A percentile compares a stretch with the other conserved stretches of the same genome.
Evolutionary conservation across 2,888 invertebrate genomes (phyloP).

Genomic region (Drosophila fungiperda): DNA sequence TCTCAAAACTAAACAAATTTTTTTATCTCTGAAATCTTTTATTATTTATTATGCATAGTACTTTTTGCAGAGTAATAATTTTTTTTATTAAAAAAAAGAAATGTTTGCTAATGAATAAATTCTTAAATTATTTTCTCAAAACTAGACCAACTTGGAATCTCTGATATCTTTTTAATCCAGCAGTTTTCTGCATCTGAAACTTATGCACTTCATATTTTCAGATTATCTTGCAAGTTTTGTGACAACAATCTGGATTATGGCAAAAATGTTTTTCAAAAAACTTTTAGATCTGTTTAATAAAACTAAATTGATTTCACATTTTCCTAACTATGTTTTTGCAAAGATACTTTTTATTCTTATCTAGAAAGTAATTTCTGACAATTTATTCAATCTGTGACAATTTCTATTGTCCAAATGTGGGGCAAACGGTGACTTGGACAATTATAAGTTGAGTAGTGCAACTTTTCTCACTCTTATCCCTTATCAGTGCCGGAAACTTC

Average conservation of each 20-base stretch:
- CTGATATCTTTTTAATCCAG: not conserved
- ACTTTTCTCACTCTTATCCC: not conserved
- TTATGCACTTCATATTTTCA: not conserved
- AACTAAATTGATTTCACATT: not conserved
- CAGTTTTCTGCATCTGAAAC: not conserved
- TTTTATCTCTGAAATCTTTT: too few relatives aligned
- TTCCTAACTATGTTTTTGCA: not conserved
- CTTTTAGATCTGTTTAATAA: not conserved
- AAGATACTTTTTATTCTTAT: not conserved
- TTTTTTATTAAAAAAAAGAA: too few relatives aligned
- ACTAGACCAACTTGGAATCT: not conserved
- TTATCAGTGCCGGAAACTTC: constrained; percentile 8
- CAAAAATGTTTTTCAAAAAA: not conserved
- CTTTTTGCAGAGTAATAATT: too few relatives aligned
- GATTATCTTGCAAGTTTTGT: not conserved
- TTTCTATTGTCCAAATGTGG: not conserved
- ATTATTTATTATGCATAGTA: too few relatives aligned
- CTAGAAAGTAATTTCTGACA: not conserved
- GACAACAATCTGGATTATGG: not conserved
- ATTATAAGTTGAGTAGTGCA: constrained; percentile 32
- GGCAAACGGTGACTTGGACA: not conserved
- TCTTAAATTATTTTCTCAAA: too few relatives aligned
- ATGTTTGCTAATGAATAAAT: too few relatives aligned
- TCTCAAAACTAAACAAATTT: too few relatives aligned
- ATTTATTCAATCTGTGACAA: not conserved